phyloP scores from a whole-genome alignment of 2,797 vertebrate species.

The Gobio occitaniae region DNA sequence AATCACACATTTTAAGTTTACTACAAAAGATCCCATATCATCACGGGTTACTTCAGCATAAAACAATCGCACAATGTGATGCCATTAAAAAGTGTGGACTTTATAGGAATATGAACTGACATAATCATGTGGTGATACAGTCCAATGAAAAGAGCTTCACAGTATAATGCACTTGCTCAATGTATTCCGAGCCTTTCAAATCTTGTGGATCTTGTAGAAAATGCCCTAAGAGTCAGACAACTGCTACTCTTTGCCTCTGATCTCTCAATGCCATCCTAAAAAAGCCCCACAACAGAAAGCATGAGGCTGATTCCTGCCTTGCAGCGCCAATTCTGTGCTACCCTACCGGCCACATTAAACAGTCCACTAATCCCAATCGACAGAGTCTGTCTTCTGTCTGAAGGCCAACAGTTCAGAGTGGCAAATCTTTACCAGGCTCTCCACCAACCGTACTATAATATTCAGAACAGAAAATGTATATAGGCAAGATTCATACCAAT shows the following conservation, averaged over 20 bases:
- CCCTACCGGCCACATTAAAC: conserved; percentile 2
- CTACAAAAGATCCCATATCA: neutral
- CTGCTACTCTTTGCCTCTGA: neutral
- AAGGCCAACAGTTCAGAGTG: conserved; percentile 14
- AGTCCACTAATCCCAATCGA: conserved; percentile 11
- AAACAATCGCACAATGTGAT: neutral
- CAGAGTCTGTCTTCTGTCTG: neutral
- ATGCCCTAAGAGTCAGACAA: neutral
- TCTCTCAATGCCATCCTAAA: neutral
- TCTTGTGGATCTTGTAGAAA: neutral
- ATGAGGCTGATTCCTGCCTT: conserved; percentile 15
- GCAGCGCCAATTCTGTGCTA: neutral
- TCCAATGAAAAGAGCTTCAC: neutral
- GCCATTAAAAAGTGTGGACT: neutral
- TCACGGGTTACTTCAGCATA: neutral
- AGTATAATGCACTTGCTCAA: neutral
- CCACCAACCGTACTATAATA: neutral
- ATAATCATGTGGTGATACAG: neutral
- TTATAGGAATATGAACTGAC: neutral
- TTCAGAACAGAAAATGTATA: neutral
- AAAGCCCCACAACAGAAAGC: conserved; percentile 1
- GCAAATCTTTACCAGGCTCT: conserved; percentile 6
- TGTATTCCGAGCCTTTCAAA: conserved; percentile 13
- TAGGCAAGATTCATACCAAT: neutral
- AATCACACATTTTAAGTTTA: neutral